Base-by-base conservation (phyloP, 1,140 invertebrate species). In the Luehdorfia chinensis region DNA sequence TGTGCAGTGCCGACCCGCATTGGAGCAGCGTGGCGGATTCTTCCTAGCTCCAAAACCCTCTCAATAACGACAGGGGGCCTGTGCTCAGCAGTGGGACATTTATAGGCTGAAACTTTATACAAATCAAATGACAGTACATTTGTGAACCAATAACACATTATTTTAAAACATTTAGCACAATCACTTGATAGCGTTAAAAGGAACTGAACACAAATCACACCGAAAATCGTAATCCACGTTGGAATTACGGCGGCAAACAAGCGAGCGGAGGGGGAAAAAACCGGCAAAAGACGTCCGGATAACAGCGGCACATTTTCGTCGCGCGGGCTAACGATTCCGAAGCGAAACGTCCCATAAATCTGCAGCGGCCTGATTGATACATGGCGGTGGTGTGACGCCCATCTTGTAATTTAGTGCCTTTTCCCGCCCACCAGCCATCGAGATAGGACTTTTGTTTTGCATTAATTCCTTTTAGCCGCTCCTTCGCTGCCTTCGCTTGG, bases 311-410 rank as follows among this genome's bases (percentile, higher is more conserved):
- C 75, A 76, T 83, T 78, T 84, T 79, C 72, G 75, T 81, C 77
- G 76, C 75, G 56, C 43, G 71, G 72, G 66, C 81, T 85, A 84
- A 85, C 81, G 75, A 81, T 84, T 85, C 59, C 68, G 76, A 79
- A 79, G 77, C 76, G 69, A 68, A 65, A 79, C 83, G 78, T 85
- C 81, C 76, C 75, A 87, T 87, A 87, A 87, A 87, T 87, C 80
- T 71, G 47, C 51, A 41, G 46, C 56, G 39, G 30, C 48, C 81
- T 87, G 86, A 87, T 87, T 87, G 86, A 87, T 87, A 87, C 86
- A 87, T 81, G 84, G 86, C 84, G 86, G 72, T 76, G 60, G 75
- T 84, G 78, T 87, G 84, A 87, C 86, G 86, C 86, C 86, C 86
- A 87, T 85, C 69, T 62, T 55, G 81, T 87, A 86, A 87, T 87